Percentiles rank a stretch among this genome's conserved stretches.
These are phyloP conservation scores for Ifrita kowaldi DNA, from an alignment of 2,113 vertebrate species.

Conservation along the genomic window DNA sequence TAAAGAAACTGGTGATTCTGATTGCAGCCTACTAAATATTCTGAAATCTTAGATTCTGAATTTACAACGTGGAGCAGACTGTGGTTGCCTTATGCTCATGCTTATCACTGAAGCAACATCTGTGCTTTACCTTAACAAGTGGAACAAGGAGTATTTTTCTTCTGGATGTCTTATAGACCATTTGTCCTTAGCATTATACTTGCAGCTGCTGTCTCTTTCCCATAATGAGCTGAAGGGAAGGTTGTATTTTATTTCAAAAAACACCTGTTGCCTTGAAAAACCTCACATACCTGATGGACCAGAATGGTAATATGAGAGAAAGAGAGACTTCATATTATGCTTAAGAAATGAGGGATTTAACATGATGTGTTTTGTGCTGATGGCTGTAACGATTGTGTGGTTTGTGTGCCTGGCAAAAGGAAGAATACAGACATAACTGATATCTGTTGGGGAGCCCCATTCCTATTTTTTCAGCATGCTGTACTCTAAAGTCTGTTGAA, in stretches of 20 bases:
- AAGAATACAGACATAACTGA: constrained; percentile 12
- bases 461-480: constrained; percentile 36
- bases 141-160: constrained; percentile 71
- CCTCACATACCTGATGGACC: constrained; percentile 71
- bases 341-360: constrained; percentile 32
- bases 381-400: constrained; percentile 19
- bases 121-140: constrained; percentile 70
- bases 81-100: constrained; percentile 44
- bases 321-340: not conserved
- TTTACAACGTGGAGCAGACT: constrained; percentile 2
- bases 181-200: constrained; percentile 70
- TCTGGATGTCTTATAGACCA: constrained; percentile 61
- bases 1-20: not conserved
- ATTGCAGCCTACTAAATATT: constrained; percentile 7
- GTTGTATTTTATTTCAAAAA: constrained; percentile 75
- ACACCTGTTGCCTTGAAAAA: constrained; percentile 75
- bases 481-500: constrained; percentile 52
- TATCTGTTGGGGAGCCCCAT: not conserved
- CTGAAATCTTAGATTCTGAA: constrained; percentile 52
- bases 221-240: constrained; percentile 60
- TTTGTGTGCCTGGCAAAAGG: constrained; percentile 21
- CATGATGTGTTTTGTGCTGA: not conserved
- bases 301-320: constrained; percentile 69
- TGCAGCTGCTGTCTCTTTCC: constrained; percentile 75
- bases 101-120: constrained; percentile 64